These are phyloP conservation scores for Pelagia noctiluca DNA, from an alignment of 30 jellyfish, hydroid and myxozoan genomes.

Conservation along the genomic window DNA sequence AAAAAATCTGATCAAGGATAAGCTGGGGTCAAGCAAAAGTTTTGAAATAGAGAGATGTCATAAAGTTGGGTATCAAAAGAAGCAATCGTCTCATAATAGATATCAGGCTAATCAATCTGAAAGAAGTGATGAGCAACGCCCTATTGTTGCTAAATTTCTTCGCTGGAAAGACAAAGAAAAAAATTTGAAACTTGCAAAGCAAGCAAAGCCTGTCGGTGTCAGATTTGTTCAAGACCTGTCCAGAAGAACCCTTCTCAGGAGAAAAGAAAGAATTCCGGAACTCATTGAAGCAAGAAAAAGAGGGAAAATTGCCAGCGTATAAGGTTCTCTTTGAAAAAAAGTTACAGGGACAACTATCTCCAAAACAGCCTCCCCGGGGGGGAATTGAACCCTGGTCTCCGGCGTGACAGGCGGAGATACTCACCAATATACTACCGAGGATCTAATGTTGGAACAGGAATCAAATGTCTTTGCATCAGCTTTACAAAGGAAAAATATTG, in stretches of 20 bases:
- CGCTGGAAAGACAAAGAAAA: constrained; percentile 5
- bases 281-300: constrained; percentile 12
- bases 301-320: constrained; percentile 39
- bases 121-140: constrained; percentile 9
- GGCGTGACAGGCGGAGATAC: too few relatives aligned
- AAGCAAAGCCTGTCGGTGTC: neutral
- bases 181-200: neutral
- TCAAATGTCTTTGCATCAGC: too few relatives aligned
- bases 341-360: too few relatives aligned
- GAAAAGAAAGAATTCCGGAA: constrained; percentile 12
- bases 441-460: too few relatives aligned
- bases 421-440: too few relatives aligned
- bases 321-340: too few relatives aligned
- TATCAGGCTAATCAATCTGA: neutral
- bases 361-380: too few relatives aligned
- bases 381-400: too few relatives aligned
- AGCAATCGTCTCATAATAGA: neutral
- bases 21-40: too few relatives aligned
- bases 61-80: neutral
- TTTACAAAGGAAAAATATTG: too few relatives aligned
- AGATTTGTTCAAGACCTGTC: neutral
- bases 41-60: too few relatives aligned
- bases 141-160: constrained; percentile 19
- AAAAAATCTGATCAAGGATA: too few relatives aligned
- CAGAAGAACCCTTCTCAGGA: constrained; percentile 10